Evolutionary conservation across 2,797 vertebrate species (phyloP).

Genomic region (Xenopus petersii): DNA sequence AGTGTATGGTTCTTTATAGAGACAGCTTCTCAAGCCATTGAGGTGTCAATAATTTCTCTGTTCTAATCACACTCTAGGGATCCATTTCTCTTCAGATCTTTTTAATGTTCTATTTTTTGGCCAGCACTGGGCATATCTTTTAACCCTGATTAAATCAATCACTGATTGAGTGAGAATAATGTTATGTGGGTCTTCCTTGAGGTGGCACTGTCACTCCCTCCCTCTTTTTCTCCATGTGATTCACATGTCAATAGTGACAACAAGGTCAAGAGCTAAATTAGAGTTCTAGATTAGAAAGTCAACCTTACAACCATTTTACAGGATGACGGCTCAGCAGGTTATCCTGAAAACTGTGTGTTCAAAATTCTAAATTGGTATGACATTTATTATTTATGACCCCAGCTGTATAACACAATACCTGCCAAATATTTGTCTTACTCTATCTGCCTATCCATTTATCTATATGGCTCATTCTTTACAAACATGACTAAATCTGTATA

Average conservation of each 20-base stretch:
- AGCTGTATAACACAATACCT: neutral
- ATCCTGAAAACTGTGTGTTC: conserved; percentile 12
- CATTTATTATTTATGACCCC: conserved; percentile 24
- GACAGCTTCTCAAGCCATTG: too few relatives aligned
- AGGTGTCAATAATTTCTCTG: too few relatives aligned
- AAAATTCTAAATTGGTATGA: conserved; percentile 24
- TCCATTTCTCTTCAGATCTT: too few relatives aligned
- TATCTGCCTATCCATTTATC: too few relatives aligned
- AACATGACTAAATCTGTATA: too few relatives aligned
- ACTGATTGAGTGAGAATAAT: conserved; percentile 17
- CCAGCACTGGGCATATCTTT: conserved; percentile 14
- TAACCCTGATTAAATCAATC: conserved; percentile 31
- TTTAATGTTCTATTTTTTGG: too few relatives aligned
- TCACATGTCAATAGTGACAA: conserved; percentile 34
- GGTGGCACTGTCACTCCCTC: conserved; percentile 27
- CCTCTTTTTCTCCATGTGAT: conserved; percentile 16
- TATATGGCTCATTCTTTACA: too few relatives aligned
- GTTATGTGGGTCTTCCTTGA: conserved; percentile 12
- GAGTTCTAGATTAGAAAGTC: conserved; percentile 15
- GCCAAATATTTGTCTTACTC: too few relatives aligned
- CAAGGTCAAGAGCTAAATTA: conserved; percentile 34
- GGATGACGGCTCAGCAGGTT: conserved; percentile 30
- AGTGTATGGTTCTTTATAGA: too few relatives aligned
- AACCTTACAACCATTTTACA: conserved; percentile 25
- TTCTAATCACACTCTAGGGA: too few relatives aligned